phyloP scores from a whole-genome alignment of 2,113 vertebrate species.

The Peromyscus polionotus region DNA sequence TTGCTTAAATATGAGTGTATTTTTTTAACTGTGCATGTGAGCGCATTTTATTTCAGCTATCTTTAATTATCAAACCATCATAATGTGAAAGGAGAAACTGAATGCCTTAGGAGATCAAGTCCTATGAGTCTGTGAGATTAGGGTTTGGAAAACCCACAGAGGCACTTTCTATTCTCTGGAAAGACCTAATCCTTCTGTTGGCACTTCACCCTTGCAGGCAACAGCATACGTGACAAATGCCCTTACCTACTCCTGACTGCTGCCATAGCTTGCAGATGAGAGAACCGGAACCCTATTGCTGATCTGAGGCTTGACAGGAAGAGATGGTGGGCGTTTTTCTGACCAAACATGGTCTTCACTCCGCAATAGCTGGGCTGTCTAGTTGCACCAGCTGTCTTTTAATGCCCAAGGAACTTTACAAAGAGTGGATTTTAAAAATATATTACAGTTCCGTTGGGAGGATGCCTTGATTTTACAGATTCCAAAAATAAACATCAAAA shows the following conservation, averaged over 20 bases:
- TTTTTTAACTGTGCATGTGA: background rate
- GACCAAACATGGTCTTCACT: background rate
- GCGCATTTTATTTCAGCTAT: background rate
- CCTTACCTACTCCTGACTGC: background rate
- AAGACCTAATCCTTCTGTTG: constrained; percentile 31
- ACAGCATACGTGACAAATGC: constrained; percentile 12
- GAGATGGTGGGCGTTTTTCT: constrained; percentile 69
- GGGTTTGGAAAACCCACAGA: background rate
- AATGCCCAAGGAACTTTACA: background rate
- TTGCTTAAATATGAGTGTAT: background rate
- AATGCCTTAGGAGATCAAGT: fast-evolving
- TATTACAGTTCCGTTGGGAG: constrained; percentile 66
- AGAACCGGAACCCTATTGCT: constrained; percentile 67
- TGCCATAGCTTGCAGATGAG: constrained; percentile 44
- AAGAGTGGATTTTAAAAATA: background rate
- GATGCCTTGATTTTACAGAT: background rate
- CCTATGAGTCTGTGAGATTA: constrained; percentile 1
- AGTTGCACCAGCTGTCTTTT: constrained; percentile 47
- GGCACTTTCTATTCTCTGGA: constrained; percentile 25
- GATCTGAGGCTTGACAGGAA: constrained; percentile 75
- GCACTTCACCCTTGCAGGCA: constrained; percentile 17
- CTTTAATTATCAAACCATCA: background rate
- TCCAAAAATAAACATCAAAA: constrained; percentile 39
- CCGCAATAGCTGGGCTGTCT: constrained; percentile 36
- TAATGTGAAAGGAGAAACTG: background rate